These are phyloP conservation scores for Corydoras sp. DNA, from an alignment of 2,113 vertebrate species.

Conservation along the genomic window DNA sequence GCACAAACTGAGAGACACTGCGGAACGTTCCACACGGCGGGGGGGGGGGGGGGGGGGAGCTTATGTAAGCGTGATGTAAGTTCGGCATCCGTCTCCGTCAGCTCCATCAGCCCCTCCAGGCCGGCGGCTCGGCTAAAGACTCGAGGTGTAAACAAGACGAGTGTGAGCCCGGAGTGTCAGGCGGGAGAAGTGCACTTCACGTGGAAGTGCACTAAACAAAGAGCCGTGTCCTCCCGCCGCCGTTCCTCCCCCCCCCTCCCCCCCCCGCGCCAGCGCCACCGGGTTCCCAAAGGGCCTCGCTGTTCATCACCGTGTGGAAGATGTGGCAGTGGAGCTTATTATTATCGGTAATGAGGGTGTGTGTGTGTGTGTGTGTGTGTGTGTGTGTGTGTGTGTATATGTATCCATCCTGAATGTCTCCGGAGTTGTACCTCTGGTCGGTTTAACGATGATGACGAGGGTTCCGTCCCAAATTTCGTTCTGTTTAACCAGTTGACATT, in stretches of 20 bases:
- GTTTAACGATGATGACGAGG: too few relatives aligned
- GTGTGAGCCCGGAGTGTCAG: constrained; percentile 6
- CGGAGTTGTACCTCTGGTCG: too few relatives aligned
- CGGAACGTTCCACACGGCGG: too few relatives aligned
- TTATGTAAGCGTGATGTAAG: constrained; percentile 29
- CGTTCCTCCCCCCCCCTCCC: neutral
- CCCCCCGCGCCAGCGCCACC: neutral
- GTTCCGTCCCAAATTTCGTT: too few relatives aligned
- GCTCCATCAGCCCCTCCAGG: neutral
- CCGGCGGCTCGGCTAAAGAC: constrained; percentile 19
- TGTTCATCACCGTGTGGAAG: neutral
- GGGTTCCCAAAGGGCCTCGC: constrained; percentile 3
- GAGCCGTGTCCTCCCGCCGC: neutral
- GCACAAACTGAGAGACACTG: too few relatives aligned
- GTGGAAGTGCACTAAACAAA: neutral
- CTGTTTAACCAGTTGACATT: too few relatives aligned
- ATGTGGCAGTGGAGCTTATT: neutral
- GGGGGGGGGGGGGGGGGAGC: constrained; percentile 13
- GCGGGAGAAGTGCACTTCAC: neutral
- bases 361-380: constrained; percentile 18
- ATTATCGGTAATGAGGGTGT: neutral
- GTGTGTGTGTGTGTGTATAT: constrained; percentile 20
- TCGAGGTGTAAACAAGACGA: constrained; percentile 19
- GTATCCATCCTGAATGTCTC: neutral
- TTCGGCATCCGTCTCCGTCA: constrained; percentile 1